Base-by-base conservation (phyloP, 1,140 invertebrate genomes). In the Heliconius nattereri region DNA sequence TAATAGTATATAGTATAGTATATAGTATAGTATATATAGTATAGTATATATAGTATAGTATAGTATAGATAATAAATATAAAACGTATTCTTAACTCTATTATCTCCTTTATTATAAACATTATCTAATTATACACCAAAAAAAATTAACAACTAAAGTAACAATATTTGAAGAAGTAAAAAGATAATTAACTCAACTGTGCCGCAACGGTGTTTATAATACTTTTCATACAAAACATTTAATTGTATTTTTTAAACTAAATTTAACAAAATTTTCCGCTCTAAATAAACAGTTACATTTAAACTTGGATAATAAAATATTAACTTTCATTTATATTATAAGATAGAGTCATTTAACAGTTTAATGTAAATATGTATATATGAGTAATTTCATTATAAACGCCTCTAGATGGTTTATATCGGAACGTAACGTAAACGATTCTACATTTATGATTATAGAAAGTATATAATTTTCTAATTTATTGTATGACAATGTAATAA, bases 381-480 rank as follows among this genome's bases (percentile, higher is more conserved):
- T 11, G 60, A 66, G 60, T 76, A 29, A 35, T 75, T 76, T 40
- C 60, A 76, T 76, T 76, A 76, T 71, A 45, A 45, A 70, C 37
- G 35, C 35, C 9, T 19, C 32, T 2, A 29, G 60, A n/a, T n/a
- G 71, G 57, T 76, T 76, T 76, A 71, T 60, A 70, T 37, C 37
- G 37, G 26, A 76, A 76, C 60, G 75, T 76, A 70, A 71, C 75
- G 75, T 37, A 32, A 40, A 60, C 60, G 75, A 76, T 76, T 76
- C 75, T 32, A 29, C 26, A 29, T 66, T 66, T 66, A 66, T 66
- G n/a, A 66, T 66, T 29, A 29, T 66, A 66, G 60, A 66, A 66
- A 66, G 60, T 66, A 23, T 66, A 26, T 29, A 2, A 66, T 66
- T 66, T 66, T 66, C n/a, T 66, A 66, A 26, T 66, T 9, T 66